Base-by-base conservation (phyloP, 2,888 invertebrate species). In the Dicyrtoma fusca region DNA sequence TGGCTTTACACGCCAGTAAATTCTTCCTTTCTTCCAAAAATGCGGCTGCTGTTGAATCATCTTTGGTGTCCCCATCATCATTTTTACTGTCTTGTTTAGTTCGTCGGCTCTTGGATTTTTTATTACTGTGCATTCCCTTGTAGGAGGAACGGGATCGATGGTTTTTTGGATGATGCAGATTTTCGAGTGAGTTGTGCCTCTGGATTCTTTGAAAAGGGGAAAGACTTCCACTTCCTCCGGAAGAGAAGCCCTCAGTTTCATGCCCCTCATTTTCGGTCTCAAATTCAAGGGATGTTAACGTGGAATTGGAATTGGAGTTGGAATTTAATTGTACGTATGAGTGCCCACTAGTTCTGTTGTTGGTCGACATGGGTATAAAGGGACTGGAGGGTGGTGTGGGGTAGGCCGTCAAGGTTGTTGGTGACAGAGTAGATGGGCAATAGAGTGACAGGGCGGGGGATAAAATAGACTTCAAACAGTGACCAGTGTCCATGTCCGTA, bases 111-210 rank as follows among this genome's bases (percentile, higher is more conserved):
- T 21, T 45, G 14, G 10, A 14, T 17, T 14, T 42, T 14, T 64
- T 51, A 17, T 25, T 25, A 5, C 6, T 70, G 23, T 69, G 10
- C 10, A 17, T 59, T 57, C 34, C 13, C 10, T 26, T 45, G 42
- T 26, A 21, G 19, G 23, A n/a, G n/a, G 53, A 25, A 4, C 17
- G n/a, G 1, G 73, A 70, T 8, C 66, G 47, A 53, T 71, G 73
- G 45, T 73, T 73, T 59, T 69, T 73, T 0, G 73, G 73, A 4
- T 57, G 63, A 19, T 62, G 49, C 0, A 73, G 69, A 64, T 69
- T 69, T 44, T 73, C 73, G 21, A 73, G n/a, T 8, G 73, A 73
- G 59, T 42, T 42, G 51, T 69, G 73, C 6, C 70, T 21, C 19
- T 70, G 47, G 2, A 44, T 66, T 10, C 17, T n/a, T 51, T 42